Conservation (phyloP, 2,888 invertebrate genomes). For the Conus canariensis region DNA sequence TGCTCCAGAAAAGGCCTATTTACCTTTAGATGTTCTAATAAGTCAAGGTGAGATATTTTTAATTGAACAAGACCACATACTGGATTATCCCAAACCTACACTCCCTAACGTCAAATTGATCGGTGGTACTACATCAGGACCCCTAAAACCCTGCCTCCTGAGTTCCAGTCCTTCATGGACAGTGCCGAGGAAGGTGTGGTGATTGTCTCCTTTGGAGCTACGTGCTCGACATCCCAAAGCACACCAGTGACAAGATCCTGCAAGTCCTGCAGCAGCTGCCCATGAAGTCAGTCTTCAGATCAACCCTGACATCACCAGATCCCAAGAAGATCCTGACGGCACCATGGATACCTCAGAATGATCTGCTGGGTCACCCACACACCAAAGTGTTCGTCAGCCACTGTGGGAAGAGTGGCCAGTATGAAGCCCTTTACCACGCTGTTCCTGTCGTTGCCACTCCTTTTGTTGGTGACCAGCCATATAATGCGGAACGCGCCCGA, state of each 20-base stretch:
- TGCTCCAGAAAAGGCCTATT: background rate
- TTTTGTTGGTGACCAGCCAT: constrained; percentile 53
- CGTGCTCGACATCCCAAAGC: constrained; percentile 38
- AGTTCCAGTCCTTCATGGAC: constrained; percentile 51
- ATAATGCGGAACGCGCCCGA: constrained; percentile 43
- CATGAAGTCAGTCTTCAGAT: constrained; percentile 48
- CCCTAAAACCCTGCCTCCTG: constrained; percentile 51
- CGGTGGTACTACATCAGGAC: constrained; percentile 55
- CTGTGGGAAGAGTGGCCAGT: constrained; percentile 63
- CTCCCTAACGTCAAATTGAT: constrained; percentile 56
- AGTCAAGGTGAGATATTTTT: background rate
- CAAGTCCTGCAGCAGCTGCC: constrained; percentile 46
- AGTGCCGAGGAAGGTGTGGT: constrained; percentile 52
- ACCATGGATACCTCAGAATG: constrained; percentile 64
- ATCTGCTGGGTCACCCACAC: constrained; percentile 59
- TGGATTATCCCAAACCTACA: constrained; percentile 54
- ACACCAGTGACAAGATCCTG: constrained; percentile 44
- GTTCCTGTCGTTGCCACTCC: constrained; percentile 64
- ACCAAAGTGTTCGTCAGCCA: constrained; percentile 62
- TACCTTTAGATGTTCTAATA: background rate
- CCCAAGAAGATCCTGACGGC: constrained; percentile 49
- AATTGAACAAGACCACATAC: constrained; percentile 35
- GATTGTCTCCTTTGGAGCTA: constrained; percentile 58
- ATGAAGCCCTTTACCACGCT: constrained; percentile 63
- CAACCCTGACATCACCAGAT: constrained; percentile 47